Evolutionary conservation across 2,888 invertebrate species (phyloP), one percentile per base, ranked within the genome.

Genomic region (Stenodera caucasica): DNA sequence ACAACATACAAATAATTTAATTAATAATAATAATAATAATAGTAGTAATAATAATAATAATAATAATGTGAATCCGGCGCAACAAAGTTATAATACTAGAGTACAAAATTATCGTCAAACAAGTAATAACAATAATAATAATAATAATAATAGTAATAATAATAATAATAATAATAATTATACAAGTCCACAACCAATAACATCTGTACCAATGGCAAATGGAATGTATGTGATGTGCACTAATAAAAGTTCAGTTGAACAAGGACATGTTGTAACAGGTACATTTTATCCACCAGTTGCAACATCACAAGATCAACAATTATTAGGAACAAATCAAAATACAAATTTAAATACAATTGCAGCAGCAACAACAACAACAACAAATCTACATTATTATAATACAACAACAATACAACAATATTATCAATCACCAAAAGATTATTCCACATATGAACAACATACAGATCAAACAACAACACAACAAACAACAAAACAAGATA

Each of bases 221-320:
- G 92, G 92, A 15, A 90, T 93, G 88, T 92, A 93, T 82, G 89
- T 89, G 66, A 90, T 90, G 87, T 92, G 92, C 77, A 90, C 91
- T 55, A 90, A 91, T 76, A 88, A 92, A 70, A 89, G 91, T 40
- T 83, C 91, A 64, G 86, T 92, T 26, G 92, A 92, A 74, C 91
- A 91, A 76, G 90, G 91, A 0, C 91, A 91, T 63, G 85, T 91
- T 29, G 92, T 92, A 12, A 91, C 92, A n/a, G 93, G 93, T 14
- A 94, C 94, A 6, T 94, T 92, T 81, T 94, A 92, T 78, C 94
- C 94, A 18, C 94, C 94, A 0, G 90, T 93, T 23, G 92, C 92
- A 3, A 90, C 91, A 26, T 89, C 91, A 2, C 91, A 92, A 75
- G 92, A 90, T 66, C 88, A 90, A 72, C 90, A 90, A 76, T 82